Percentiles rank a stretch among this genome's conserved stretches.
Conservation (phyloP, 1,140 invertebrate species). For the Drosophila truncata region DNA sequence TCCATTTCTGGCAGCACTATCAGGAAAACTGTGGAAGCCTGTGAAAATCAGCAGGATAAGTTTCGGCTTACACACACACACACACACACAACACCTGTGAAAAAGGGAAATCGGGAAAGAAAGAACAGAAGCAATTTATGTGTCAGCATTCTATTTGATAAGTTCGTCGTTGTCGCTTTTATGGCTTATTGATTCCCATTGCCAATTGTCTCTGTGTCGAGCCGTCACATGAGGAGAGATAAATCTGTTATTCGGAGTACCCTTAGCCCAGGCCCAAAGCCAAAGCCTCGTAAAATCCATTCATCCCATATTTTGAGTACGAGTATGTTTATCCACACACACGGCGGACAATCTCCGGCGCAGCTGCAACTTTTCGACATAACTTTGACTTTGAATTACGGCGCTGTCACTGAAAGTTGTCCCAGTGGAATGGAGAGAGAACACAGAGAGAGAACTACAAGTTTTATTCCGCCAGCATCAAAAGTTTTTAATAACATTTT, state of each 20-base stretch:
- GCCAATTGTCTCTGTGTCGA: constrained; percentile 56
- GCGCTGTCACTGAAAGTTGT: constrained; percentile 46
- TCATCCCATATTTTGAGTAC: neutral
- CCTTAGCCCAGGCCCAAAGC: neutral
- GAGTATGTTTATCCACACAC: constrained; percentile 36
- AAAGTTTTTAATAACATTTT: constrained; percentile 59
- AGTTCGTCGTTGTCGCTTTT: constrained; percentile 65
- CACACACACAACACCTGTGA: neutral
- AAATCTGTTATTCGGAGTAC: constrained; percentile 41
- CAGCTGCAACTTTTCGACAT: constrained; percentile 49
- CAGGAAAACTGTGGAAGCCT: neutral
- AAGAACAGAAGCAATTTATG: constrained; percentile 39
- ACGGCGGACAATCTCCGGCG: constrained; percentile 16
- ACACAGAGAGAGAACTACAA: neutral
- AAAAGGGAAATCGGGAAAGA: constrained; percentile 3
- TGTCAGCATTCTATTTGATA: constrained; percentile 66
- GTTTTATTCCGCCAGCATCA: constrained; percentile 12
- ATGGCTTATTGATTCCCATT: constrained; percentile 78
- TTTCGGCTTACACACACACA: constrained; percentile 26
- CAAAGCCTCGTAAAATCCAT: constrained; percentile 29
- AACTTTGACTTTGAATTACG: constrained; percentile 56
- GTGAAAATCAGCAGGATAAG: constrained; percentile 8
- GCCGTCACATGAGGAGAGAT: constrained; percentile 54
- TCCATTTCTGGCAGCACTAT: constrained; percentile 8
- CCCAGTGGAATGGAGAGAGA: constrained; percentile 3